Evolutionary conservation across 2,797 vertebrate species (phyloP).

Genomic region (Enteromius viviparus): DNA sequence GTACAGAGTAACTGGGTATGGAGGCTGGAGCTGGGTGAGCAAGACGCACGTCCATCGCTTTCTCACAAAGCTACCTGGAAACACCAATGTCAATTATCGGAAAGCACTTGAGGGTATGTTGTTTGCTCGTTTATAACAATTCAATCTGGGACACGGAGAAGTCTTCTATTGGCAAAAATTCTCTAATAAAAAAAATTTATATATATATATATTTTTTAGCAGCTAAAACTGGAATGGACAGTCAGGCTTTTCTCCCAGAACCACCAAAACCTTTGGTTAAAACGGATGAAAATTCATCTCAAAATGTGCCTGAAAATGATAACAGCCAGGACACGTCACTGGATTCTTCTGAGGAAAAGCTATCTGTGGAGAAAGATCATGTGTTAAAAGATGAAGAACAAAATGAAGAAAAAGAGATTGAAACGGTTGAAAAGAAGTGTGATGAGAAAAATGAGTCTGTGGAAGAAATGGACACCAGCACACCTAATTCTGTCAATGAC

Average conservation of each 20-base stretch:
- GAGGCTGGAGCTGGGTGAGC: constrained; percentile 98
- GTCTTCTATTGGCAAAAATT: neutral
- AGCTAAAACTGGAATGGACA: constrained; percentile 69
- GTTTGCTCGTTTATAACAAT: neutral
- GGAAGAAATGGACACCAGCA: constrained; percentile 67
- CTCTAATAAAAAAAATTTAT: neutral
- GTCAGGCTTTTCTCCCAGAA: constrained; percentile 60
- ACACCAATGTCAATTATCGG: constrained; percentile 94
- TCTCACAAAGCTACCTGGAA: constrained; percentile 91
- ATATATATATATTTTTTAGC: constrained; percentile 17
- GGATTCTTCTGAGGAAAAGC: constrained; percentile 63
- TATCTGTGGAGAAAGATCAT: constrained; percentile 36
- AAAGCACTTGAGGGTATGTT: constrained; percentile 84
- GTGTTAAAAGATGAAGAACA: constrained; percentile 53
- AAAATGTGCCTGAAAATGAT: constrained; percentile 56
- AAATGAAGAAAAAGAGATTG: constrained; percentile 64
- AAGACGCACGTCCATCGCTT: constrained; percentile 93
- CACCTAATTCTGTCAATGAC: constrained; percentile 55
- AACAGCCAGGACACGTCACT: constrained; percentile 64
- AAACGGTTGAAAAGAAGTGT: constrained; percentile 55
- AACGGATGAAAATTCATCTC: constrained; percentile 69
- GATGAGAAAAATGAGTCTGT: constrained; percentile 60
- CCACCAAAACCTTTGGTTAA: constrained; percentile 75
- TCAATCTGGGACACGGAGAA: neutral
- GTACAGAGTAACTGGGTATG: constrained; percentile 96